Evolutionary conservation across 2,113 vertebrate species (phyloP).

Genomic region (Sapajus apella): DNA sequence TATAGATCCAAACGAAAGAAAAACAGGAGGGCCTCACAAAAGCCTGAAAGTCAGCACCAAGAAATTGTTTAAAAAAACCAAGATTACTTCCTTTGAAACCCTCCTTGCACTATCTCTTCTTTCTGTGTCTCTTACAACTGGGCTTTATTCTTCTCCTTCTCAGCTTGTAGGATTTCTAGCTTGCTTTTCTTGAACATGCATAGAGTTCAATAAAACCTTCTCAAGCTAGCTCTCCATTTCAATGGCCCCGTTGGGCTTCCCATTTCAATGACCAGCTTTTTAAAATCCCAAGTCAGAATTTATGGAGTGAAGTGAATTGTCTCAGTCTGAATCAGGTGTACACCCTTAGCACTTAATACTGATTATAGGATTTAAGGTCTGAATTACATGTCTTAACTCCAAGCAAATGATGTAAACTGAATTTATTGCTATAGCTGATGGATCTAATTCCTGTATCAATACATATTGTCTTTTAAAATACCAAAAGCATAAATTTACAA

Average conservation of each 20-base stretch:
- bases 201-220: neutral
- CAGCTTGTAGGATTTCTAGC: neutral
- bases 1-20: neutral
- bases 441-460: neutral
- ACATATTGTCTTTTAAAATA: neutral
- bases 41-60: neutral
- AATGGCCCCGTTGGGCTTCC: neutral
- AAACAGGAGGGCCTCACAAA: neutral
- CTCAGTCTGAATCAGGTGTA: fast-evolving
- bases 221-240: neutral
- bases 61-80: neutral
- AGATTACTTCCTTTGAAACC: neutral
- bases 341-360: neutral
- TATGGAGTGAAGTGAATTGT: neutral
- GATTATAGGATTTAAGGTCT: neutral
- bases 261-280: neutral
- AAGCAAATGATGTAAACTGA: neutral
- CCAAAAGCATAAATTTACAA: neutral
- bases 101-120: fast-evolving
- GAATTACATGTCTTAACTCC: neutral
- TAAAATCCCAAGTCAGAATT: neutral
- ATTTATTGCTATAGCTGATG: neutral
- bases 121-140: neutral
- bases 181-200: neutral
- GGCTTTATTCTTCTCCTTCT: neutral